Evolutionary conservation across 2,888 invertebrate genomes (phyloP).

Genomic region (Tenthredo notha): DNA sequence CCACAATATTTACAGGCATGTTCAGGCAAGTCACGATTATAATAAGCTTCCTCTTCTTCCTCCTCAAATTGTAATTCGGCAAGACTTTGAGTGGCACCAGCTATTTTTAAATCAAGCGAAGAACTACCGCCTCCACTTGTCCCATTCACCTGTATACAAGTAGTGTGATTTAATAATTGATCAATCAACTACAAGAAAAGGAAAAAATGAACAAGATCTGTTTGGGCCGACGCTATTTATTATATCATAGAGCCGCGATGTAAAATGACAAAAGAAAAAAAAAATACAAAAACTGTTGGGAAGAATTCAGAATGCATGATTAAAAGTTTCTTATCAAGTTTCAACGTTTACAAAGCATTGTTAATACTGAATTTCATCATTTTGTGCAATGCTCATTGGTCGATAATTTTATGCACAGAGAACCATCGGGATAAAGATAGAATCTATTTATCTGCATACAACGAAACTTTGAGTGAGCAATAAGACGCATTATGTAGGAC

Average conservation of each 20-base stretch:
- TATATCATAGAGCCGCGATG: neutral
- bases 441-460: neutral
- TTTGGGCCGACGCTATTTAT: neutral
- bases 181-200: neutral
- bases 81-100: constrained; percentile 86
- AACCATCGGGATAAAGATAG: neutral
- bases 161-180: constrained; percentile 13
- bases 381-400: neutral
- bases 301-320: neutral
- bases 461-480: neutral
- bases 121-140: constrained; percentile 81
- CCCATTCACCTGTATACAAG: constrained; percentile 84
- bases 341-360: neutral
- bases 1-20: constrained; percentile 99
- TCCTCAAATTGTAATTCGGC: constrained; percentile 97
- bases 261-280: neutral
- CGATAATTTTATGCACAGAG: neutral
- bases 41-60: constrained; percentile 95
- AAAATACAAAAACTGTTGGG: neutral
- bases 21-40: constrained; percentile 93
- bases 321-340: neutral
- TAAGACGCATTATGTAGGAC: neutral
- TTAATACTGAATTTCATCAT: neutral
- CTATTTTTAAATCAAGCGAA: constrained; percentile 81
- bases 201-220: neutral